Conservation (phyloP, 2,888 invertebrate species). For the Amblyteles armatorius region DNA sequence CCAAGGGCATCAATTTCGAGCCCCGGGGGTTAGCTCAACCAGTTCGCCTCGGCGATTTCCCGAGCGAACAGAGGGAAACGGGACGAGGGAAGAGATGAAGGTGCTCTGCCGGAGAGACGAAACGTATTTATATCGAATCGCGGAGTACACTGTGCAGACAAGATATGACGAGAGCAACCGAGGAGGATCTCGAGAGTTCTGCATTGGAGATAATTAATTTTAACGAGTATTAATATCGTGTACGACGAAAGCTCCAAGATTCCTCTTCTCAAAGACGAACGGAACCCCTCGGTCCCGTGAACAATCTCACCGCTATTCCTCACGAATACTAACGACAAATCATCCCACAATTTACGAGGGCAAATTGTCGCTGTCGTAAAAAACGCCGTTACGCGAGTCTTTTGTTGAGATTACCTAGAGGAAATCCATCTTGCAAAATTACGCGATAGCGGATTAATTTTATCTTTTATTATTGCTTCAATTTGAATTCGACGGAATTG, state of each 20-base stretch:
- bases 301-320: conserved; percentile 19
- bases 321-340: conserved; percentile 46
- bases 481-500: too few relatives aligned
- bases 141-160: neutral
- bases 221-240: conserved; percentile 63
- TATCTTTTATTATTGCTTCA: too few relatives aligned
- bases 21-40: conserved; percentile 3
- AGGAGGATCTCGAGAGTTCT: conserved; percentile 18
- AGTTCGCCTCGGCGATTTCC: conserved; percentile 42
- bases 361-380: conserved; percentile 30
- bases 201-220: conserved; percentile 62
- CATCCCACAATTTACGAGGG: conserved; percentile 42
- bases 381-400: neutral
- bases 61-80: conserved; percentile 3
- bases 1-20: conserved; percentile 56
- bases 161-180: conserved; percentile 24
- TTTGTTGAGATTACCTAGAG: conserved; percentile 28
- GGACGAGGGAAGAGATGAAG: conserved; percentile 25
- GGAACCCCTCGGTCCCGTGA: neutral
- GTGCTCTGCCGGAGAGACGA: neutral
- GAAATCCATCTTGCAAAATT: neutral
- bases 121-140: conserved; percentile 37
- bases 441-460: neutral
- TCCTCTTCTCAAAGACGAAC: conserved; percentile 37
- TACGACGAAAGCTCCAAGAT: conserved; percentile 44